These are phyloP conservation scores for Leptothorax acervorum DNA, from an alignment of 2,888 invertebrate genomes.

Conservation along the genomic window DNA sequence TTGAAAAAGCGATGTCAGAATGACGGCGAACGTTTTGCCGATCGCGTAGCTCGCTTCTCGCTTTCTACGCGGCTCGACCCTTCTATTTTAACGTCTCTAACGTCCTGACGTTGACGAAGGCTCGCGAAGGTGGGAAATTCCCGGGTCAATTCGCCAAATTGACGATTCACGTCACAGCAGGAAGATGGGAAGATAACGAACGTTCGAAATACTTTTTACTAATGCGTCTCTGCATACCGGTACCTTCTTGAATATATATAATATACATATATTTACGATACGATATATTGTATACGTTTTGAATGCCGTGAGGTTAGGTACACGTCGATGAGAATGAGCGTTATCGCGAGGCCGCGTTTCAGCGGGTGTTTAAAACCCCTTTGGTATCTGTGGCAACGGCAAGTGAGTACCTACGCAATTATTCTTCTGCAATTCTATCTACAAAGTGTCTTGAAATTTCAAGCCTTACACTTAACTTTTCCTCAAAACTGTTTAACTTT, in stretches of 20 bases:
- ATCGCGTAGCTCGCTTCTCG: slow-evolving; percentile 80
- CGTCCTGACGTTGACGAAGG: background rate
- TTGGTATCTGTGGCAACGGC: background rate
- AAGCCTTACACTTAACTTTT: background rate
- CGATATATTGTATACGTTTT: background rate
- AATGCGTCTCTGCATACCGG: background rate
- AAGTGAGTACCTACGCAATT: background rate
- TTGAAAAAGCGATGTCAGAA: background rate
- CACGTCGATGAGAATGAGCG: background rate
- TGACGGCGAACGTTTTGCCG: background rate
- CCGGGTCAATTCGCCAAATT: slow-evolving; percentile 63
- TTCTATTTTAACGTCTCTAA: no score
- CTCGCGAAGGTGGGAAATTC: no score
- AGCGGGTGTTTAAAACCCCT: background rate
- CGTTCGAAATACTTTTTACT: background rate
- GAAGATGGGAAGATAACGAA: background rate
- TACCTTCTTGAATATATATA: background rate
- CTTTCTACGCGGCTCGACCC: slow-evolving; percentile 68
- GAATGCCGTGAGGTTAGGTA: background rate
- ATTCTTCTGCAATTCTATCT: background rate
- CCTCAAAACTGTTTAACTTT: background rate
- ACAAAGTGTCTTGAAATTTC: background rate
- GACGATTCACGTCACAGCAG: slow-evolving; percentile 21
- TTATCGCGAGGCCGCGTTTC: background rate
- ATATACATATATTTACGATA: background rate